Evolutionary conservation across 2,888 invertebrate genomes (phyloP), one percentile per base, ranked within the genome.

Genomic region (Hermaeophaga mercurialis): DNA sequence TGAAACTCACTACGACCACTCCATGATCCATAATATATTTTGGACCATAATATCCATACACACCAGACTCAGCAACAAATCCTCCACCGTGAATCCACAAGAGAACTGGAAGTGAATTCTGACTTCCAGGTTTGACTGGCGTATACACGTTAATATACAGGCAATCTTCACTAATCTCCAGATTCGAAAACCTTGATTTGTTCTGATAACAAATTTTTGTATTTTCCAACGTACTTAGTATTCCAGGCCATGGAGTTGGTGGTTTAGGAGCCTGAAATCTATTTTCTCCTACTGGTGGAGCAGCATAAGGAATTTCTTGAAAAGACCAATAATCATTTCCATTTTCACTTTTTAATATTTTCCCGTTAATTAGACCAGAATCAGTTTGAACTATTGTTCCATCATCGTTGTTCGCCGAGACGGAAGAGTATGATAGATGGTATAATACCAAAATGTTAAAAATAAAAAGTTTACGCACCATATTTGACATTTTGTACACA

Each of bases 1-100:
- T 87, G 0, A 89, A 67, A 2, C 85, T 86, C 0, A 88, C 88
- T 0, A 85, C 77, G 1, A 90, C 82, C 2, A 87, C 78, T 61
- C 86, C 82, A 28, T 79, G 73, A 45, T 85, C 83, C 83, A 89
- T 84, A 0, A 89, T 54, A 26, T 54, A 59, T 38, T 59, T 53
- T 6, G 59, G 56, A 11, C 74, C 75, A 41, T 58, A 54, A 24
- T 54, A 54, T 47, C 54, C 43, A 22, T 31, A 44, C 11, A 54
- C 38, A 18, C 58, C 66, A 66, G 58, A 55, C 26, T 8, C 52
- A 14, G n/a, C 69, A 68, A 9, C 62, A 56, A 73, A 77, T 15
- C 70, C 74, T 3, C 78, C 78, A 1, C 77, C 75, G 56, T 78
- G 77, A 38, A 78, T 71, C 59, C 68, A 73, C 3, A 77, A 65